A percentile compares a stretch with the other conserved stretches of the same genome.
phyloP scores from a whole-genome alignment of 2,888 invertebrate genomes.

The Ectemnius cavifrons region DNA sequence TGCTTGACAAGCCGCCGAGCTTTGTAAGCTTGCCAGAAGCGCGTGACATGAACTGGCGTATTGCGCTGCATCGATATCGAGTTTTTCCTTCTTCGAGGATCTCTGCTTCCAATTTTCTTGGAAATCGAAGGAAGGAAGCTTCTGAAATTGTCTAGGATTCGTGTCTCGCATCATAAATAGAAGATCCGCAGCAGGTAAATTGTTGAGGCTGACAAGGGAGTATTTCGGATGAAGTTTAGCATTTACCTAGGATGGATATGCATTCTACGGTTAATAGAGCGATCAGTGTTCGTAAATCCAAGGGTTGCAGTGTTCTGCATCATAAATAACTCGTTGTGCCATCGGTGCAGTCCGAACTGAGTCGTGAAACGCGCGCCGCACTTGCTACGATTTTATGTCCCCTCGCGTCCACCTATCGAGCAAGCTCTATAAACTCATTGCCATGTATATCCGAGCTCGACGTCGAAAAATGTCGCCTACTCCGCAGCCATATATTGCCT shows the following conservation, averaged over 20 bases:
- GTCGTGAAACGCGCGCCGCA: constrained; percentile 20
- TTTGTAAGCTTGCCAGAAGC: no score
- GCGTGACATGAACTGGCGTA: no score
- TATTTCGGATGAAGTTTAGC: constrained; percentile 11
- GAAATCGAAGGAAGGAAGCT: no score
- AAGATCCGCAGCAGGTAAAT: neutral
- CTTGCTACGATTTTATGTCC: constrained; percentile 40
- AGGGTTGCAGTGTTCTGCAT: constrained; percentile 33
- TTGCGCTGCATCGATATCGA: no score
- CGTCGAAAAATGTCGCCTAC: neutral
- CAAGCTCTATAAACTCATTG: neutral
- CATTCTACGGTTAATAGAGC: constrained; percentile 46
- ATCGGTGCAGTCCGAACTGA: constrained; percentile 26
- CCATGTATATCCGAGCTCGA: neutral
- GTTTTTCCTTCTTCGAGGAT: no score
- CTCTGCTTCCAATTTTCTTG: no score
- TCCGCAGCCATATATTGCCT: neutral
- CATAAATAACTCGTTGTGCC: constrained; percentile 57
- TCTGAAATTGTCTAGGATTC: no score
- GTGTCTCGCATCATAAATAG: no score
- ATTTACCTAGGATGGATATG: constrained; percentile 32
- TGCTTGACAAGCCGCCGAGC: no score
- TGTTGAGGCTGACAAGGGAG: neutral
- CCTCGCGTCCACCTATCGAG: neutral
- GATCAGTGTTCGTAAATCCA: constrained; percentile 54